Evolutionary conservation across 2,888 invertebrate species (phyloP).

Genomic region (Lasioglossum calceatum): DNA sequence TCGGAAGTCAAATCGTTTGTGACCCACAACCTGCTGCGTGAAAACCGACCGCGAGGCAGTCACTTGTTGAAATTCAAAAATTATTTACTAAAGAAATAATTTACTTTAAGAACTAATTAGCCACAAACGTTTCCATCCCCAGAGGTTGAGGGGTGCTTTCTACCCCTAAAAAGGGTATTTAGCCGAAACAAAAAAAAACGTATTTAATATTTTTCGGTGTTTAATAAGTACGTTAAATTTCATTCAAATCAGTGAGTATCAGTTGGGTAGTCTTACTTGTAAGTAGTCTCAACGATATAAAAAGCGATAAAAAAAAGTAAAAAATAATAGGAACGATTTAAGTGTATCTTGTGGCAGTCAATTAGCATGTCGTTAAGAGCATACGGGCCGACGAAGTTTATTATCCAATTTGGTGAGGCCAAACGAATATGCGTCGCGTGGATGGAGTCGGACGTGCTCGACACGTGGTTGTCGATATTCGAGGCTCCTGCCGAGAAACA

Average conservation of each 20-base stretch:
- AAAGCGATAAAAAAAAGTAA: too few species aligned
- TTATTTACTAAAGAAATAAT: background rate
- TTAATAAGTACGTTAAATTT: too few species aligned
- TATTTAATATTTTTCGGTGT: too few species aligned
- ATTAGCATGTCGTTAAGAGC: slow-evolving; percentile 9
- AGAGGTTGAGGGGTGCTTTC: too few species aligned
- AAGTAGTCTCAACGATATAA: background rate
- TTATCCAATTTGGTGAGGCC: slow-evolving; percentile 19
- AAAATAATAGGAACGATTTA: background rate
- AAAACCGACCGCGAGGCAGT: background rate
- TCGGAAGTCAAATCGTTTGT: slow-evolving; percentile 52
- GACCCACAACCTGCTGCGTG: slow-evolving; percentile 63
- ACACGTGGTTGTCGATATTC: slow-evolving; percentile 70
- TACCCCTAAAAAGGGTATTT: too few species aligned
- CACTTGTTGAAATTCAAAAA: background rate
- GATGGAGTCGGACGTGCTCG: slow-evolving; percentile 48
- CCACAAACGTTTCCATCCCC: too few species aligned
- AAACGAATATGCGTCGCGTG: slow-evolving; percentile 27
- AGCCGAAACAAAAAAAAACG: too few species aligned
- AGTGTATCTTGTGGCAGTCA: background rate
- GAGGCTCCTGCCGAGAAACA: slow-evolving; percentile 74
- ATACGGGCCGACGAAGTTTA: background rate
- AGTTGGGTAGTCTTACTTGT: too few species aligned
- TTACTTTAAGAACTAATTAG: too few species aligned
- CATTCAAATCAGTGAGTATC: too few species aligned